A percentile compares a stretch with the other conserved stretches of the same genome.
Conservation (phyloP, 2,888 invertebrate genomes). For the Hypolimnas misippus region DNA sequence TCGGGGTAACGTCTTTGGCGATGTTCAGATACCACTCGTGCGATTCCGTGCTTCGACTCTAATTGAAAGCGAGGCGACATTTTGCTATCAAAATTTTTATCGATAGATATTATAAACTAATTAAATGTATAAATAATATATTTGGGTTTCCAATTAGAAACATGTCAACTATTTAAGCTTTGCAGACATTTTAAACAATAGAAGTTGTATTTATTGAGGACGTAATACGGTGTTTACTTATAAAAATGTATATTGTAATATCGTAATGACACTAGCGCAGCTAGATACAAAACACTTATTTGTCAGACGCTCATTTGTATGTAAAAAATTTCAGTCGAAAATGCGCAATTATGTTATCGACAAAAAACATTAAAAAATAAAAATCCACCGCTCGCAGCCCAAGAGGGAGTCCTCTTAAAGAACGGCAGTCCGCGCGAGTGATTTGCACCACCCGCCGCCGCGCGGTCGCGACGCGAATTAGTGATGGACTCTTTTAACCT, state of each 20-base stretch:
- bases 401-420: constrained; percentile 65
- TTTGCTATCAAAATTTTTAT: constrained; percentile 50
- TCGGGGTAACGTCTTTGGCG: constrained; percentile 52
- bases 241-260: not conserved
- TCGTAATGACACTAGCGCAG: not conserved
- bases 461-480: constrained; percentile 73
- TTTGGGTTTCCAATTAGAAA: no score
- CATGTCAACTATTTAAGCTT: no score
- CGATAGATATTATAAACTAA: constrained; percentile 36
- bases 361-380: constrained; percentile 59
- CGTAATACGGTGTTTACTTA: not conserved
- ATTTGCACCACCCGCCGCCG: constrained; percentile 78
- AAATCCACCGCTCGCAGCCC: constrained; percentile 59
- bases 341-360: constrained; percentile 60
- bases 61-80: constrained; percentile 72
- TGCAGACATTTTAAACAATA: no score
- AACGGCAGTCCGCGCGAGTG: constrained; percentile 83
- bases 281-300: not conserved
- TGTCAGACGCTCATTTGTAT: not conserved
- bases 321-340: constrained; percentile 7
- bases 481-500: constrained; percentile 52
- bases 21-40: constrained; percentile 77
- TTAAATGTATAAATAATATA: no score
- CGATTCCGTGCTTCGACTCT: constrained; percentile 74
- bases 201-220: not conserved